A percentile compares a stretch with the other conserved stretches of the same genome.
These are phyloP conservation scores for Spea bombifrons DNA, from an alignment of 2,113 vertebrate species.

Conservation along the genomic window DNA sequence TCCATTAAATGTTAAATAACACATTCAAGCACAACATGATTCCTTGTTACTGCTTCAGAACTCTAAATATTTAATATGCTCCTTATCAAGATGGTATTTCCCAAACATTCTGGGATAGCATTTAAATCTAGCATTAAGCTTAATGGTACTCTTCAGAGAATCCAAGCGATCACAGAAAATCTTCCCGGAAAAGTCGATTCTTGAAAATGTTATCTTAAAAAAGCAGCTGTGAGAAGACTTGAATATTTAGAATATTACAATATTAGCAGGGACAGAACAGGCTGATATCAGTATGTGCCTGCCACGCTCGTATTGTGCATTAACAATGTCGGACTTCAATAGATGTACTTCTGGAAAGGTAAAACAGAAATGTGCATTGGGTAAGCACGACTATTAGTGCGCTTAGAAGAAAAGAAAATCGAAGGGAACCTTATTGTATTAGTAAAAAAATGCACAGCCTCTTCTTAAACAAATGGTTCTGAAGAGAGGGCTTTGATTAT, in stretches of 20 bases:
- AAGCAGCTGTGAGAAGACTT: constrained; percentile 41
- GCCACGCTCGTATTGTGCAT: constrained; percentile 39
- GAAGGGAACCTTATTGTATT: too few relatives aligned
- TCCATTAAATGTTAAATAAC: constrained; percentile 42
- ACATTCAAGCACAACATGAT: constrained; percentile 26
- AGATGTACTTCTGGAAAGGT: constrained; percentile 42
- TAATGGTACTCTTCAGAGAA: constrained; percentile 39
- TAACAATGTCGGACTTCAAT: constrained; percentile 38
- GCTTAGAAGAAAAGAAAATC: background rate
- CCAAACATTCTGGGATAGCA: constrained; percentile 32
- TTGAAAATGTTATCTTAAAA: constrained; percentile 43
- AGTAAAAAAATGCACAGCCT: too few relatives aligned
- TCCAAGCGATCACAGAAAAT: constrained; percentile 38
- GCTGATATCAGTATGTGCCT: constrained; percentile 38
- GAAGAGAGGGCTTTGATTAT: too few relatives aligned
- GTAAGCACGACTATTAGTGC: background rate
- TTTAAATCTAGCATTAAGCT: constrained; percentile 41
- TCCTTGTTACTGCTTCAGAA: constrained; percentile 22
- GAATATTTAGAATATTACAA: constrained; percentile 45
- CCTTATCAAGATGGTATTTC: constrained; percentile 43
- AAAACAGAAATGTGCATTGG: constrained; percentile 16
- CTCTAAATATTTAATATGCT: constrained; percentile 40
- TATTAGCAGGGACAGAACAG: constrained; percentile 38
- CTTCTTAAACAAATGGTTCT: too few relatives aligned
- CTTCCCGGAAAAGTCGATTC: constrained; percentile 36